These are phyloP conservation scores for Gymnothorax reevesii DNA, from an alignment of 2,797 vertebrate species.

Conservation along the genomic window DNA sequence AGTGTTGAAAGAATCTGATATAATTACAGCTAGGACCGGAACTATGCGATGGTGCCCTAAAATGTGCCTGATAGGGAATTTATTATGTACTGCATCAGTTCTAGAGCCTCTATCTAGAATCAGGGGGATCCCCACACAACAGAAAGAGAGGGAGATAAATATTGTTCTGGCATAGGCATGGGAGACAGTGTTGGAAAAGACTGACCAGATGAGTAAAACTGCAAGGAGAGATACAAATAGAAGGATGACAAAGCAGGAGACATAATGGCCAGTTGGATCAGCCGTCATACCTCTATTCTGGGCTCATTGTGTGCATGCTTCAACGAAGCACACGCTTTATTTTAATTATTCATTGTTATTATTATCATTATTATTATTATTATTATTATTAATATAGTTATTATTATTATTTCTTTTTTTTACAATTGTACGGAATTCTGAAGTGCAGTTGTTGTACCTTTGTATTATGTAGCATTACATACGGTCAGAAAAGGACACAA, in stretches of 20 bases:
- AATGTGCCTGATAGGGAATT: no score
- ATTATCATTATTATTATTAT: not conserved
- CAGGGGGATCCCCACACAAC: not conserved
- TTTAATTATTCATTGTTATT: not conserved
- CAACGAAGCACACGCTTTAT: no score
- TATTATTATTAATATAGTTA: not conserved
- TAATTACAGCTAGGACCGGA: no score
- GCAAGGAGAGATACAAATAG: not conserved
- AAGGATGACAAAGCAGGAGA: not conserved
- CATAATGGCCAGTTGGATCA: not conserved
- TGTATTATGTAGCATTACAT: not conserved
- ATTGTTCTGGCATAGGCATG: not conserved
- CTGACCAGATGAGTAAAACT: not conserved
- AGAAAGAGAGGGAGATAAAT: not conserved
- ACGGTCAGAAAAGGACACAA: not conserved
- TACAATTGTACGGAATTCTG: not conserved
- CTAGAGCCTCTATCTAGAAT: not conserved
- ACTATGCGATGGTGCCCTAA: no score
- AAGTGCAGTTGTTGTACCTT: not conserved
- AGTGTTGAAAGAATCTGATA: not conserved
- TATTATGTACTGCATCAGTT: not conserved
- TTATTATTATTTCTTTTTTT: not conserved
- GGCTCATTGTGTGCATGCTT: no score
- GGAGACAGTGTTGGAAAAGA: not conserved
- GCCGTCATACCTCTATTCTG: not conserved